phyloP scores from a whole-genome alignment of 2,888 invertebrate species.

The Ectobius pallidus region DNA sequence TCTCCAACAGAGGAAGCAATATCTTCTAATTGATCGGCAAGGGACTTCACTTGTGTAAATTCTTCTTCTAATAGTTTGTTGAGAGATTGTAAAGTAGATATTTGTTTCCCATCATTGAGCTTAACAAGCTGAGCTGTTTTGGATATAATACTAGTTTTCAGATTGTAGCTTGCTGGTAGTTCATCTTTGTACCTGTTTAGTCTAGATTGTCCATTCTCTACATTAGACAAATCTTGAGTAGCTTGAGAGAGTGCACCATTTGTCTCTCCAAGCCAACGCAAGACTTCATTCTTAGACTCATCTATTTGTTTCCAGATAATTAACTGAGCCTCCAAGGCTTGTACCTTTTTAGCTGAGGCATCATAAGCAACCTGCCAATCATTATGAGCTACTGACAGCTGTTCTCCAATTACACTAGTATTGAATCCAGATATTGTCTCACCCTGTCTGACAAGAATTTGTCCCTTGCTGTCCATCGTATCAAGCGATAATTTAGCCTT shows the following conservation, averaged over 20 bases:
- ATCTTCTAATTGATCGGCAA: constrained; percentile 76
- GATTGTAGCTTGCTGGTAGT: constrained; percentile 75
- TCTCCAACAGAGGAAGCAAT: constrained; percentile 75
- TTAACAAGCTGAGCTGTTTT: constrained; percentile 82
- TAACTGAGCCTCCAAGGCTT: constrained; percentile 84
- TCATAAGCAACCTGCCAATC: constrained; percentile 76
- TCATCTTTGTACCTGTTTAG: constrained; percentile 86
- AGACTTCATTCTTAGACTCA: constrained; percentile 80
- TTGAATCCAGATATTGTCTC: constrained; percentile 72
- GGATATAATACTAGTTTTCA: constrained; percentile 76
- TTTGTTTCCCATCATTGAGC: constrained; percentile 72
- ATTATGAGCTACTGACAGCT: constrained; percentile 61
- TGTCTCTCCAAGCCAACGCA: constrained; percentile 84
- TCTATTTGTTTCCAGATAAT: constrained; percentile 94
- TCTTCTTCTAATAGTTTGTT: constrained; percentile 73
- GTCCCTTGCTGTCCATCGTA: constrained; percentile 77
- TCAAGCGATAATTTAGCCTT: constrained; percentile 77
- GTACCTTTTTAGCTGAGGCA: constrained; percentile 72
- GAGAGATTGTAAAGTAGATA: constrained; percentile 71
- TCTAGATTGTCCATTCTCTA: constrained; percentile 78
- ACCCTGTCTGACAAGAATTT: constrained; percentile 71
- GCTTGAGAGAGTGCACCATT: constrained; percentile 78
- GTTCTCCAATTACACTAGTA: constrained; percentile 56
- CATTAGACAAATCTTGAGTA: constrained; percentile 77
- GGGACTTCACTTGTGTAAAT: constrained; percentile 73